Evolutionary conservation across 2,888 invertebrate genomes (phyloP), one percentile per base, ranked within the genome.

Genomic region (Parthenolecanium corni): DNA sequence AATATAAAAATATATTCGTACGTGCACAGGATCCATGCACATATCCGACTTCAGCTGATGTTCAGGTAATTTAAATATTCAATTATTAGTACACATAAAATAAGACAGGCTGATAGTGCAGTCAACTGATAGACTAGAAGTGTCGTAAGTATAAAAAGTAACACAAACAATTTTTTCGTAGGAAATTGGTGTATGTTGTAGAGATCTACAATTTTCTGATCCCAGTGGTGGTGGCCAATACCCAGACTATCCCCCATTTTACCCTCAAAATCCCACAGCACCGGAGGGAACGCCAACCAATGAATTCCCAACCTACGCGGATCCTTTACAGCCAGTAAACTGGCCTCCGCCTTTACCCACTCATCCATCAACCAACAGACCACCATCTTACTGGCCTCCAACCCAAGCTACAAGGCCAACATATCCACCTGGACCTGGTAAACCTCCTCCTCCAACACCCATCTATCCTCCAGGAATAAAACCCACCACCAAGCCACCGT

Each of bases 181-280:
- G 78, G 82, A 82, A 68, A 84, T 84, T 69, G 89, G 89, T 24
- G 83, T 89, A 9, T 90, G 89, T 70, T 90, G 89, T 72, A 79
- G 80, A 20, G 40, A 62, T 14, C 2, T 42, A 14, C n/a, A 20
- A n/a, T 62, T 38, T 18, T 24, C 24, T 11, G 36, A 31, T 2
- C 20, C 51, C 14, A 58, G 47, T 31, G 31, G 31, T 31, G 31
- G 31, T 31, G 31, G 31, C 23, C 36, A 47, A 38, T 53, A 44
- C 38, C 63, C 63, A 4, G 52, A 25, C 14, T 44, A 31, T 20
- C 53, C 53, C 1, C 24, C 51, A 52, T 51, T 14, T 14, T 36
- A 54, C 49, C 23, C 77, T 76, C 67, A 75, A 75, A 66, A 74
- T 74, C 65, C 5, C 44, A 49, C 20, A n/a, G 52, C 62, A 25